Evolutionary conservation across 2,113 vertebrate species (phyloP).

Genomic region (Tylochromis polylepis): DNA sequence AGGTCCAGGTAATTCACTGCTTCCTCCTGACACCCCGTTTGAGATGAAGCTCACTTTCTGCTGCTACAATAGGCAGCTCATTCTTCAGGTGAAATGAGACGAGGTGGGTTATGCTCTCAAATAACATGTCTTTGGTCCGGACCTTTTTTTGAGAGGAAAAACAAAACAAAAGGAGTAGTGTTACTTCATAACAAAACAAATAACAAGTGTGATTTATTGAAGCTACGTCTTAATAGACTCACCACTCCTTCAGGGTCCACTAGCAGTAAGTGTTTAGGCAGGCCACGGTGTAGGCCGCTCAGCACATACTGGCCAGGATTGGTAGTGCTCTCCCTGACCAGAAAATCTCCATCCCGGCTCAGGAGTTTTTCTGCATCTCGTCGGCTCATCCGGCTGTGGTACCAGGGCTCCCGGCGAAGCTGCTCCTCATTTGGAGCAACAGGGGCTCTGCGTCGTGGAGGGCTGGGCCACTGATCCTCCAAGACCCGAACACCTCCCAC

Average conservation of each 20-base stretch:
- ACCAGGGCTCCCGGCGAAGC: slow-evolving; percentile 87
- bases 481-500: slow-evolving; percentile 43
- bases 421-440: slow-evolving; percentile 92
- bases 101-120: slow-evolving; percentile 96
- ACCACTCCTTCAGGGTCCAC: slow-evolving; percentile 98
- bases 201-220: not conserved
- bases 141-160: slow-evolving; percentile 74
- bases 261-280: slow-evolving; percentile 91
- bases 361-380: slow-evolving; percentile 87
- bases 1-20: slow-evolving; percentile 55
- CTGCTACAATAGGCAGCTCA: slow-evolving; percentile 90
- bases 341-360: slow-evolving; percentile 87
- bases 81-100: slow-evolving; percentile 92
- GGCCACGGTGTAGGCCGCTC: slow-evolving; percentile 89
- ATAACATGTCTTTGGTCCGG: slow-evolving; percentile 94
- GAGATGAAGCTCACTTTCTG: slow-evolving; percentile 91
- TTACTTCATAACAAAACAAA: not conserved
- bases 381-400: slow-evolving; percentile 93
- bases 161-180: not conserved
- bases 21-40: slow-evolving; percentile 84
- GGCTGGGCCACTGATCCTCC: slow-evolving; percentile 90
- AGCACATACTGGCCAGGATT: slow-evolving; percentile 95
- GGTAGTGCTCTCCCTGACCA: slow-evolving; percentile 91
- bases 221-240: slow-evolving; percentile 51
- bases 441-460: slow-evolving; percentile 83